Evolutionary conservation across 2,888 invertebrate species (phyloP).

Genomic region (Argyresthia albistria): DNA sequence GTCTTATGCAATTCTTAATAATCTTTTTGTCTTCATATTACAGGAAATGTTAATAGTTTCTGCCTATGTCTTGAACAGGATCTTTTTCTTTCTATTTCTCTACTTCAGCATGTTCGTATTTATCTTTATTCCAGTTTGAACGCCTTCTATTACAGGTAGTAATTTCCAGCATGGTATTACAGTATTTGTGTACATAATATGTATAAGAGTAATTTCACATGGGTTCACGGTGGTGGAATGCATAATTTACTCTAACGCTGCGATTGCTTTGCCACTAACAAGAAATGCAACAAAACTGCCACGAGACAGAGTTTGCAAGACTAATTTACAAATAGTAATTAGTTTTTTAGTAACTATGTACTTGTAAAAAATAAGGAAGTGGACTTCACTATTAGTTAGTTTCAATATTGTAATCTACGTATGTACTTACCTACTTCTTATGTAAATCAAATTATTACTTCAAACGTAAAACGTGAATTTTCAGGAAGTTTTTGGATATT

Average conservation of each 20-base stretch:
- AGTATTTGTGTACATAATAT: constrained; percentile 46
- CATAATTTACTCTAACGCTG: constrained; percentile 31
- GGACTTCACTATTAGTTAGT: too few relatives aligned
- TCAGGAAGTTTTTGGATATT: too few relatives aligned
- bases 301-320: constrained; percentile 63
- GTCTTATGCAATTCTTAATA: constrained; percentile 55
- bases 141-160: constrained; percentile 62
- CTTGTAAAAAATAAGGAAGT: too few relatives aligned
- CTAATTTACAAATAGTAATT: neutral
- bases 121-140: constrained; percentile 59
- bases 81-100: constrained; percentile 55
- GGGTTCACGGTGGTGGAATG: constrained; percentile 37
- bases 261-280: constrained; percentile 42
- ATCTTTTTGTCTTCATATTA: constrained; percentile 69
- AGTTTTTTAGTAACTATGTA: too few relatives aligned
- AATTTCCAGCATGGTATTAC: constrained; percentile 40
- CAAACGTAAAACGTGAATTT: too few relatives aligned
- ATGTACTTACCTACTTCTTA: too few relatives aligned
- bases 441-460: too few relatives aligned
- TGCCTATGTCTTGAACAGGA: constrained; percentile 62
- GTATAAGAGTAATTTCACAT: constrained; percentile 35
- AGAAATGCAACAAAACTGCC: constrained; percentile 56
- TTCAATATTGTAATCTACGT: too few relatives aligned
- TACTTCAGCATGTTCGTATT: constrained; percentile 61
- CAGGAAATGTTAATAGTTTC: constrained; percentile 68